Evolutionary conservation across 2,113 vertebrate genomes (phyloP).

Genomic region (Telmatochromis bifrenatus): DNA sequence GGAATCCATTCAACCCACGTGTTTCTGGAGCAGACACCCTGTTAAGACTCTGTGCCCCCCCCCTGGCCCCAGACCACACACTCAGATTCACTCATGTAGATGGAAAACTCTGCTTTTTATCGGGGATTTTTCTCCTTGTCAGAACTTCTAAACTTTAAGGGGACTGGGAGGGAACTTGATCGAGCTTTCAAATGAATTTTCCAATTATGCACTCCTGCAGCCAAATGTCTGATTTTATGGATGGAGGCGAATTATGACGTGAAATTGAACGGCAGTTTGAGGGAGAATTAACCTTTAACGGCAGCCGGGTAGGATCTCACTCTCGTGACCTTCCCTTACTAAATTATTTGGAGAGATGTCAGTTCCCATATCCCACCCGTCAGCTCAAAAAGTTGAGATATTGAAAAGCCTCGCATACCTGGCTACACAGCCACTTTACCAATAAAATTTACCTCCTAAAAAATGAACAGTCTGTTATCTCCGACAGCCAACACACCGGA

Average conservation of each 20-base stretch:
- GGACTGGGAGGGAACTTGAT: constrained; percentile 10
- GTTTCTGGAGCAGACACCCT: neutral
- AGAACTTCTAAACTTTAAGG: constrained; percentile 14
- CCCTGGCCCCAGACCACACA: neutral
- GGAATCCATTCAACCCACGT: neutral
- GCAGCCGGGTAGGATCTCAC: neutral
- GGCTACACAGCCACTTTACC: neutral
- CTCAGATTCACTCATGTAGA: neutral
- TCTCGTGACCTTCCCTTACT: constrained; percentile 39
- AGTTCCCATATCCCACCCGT: neutral
- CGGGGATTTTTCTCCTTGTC: neutral
- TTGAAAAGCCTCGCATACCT: neutral
- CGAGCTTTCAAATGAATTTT: constrained; percentile 35
- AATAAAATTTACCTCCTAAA: neutral
- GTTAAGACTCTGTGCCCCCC: neutral
- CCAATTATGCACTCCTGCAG: constrained; percentile 29
- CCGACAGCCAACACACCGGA: neutral
- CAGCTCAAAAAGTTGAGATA: constrained; percentile 23
- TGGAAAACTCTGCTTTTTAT: neutral
- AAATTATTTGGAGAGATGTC: constrained; percentile 48
- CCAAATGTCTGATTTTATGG: constrained; percentile 58
- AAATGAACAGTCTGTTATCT: neutral
- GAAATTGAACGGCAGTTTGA: constrained; percentile 56
- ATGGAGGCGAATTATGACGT: constrained; percentile 12
- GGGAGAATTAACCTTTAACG: constrained; percentile 63